A percentile compares a stretch with the other conserved stretches of the same genome.
These are phyloP conservation scores for Cataglyphis livida DNA, from an alignment of 2,888 invertebrate genomes.

Conservation along the genomic window DNA sequence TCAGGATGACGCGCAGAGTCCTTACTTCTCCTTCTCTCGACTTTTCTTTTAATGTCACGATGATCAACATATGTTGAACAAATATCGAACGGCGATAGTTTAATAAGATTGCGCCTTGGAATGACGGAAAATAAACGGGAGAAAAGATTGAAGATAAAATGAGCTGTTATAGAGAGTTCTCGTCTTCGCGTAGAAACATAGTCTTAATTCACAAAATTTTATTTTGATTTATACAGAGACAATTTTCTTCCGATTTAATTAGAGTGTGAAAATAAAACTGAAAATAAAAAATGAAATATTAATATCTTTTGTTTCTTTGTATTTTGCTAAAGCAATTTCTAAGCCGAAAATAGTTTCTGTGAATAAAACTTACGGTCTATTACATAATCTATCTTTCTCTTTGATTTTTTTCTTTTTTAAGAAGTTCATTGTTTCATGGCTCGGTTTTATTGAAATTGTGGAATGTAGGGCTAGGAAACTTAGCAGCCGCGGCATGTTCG, in stretches of 20 bases:
- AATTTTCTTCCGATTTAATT: neutral
- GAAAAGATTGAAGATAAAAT: neutral
- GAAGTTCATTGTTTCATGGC: conserved; percentile 26
- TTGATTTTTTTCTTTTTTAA: conserved; percentile 20
- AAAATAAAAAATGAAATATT: neutral
- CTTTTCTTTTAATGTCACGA: conserved; percentile 14
- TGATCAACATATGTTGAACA: neutral
- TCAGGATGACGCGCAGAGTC: conserved; percentile 41
- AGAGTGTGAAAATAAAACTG: neutral
- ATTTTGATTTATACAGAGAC: neutral
- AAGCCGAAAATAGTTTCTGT: conserved; percentile 16
- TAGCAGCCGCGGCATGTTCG: conserved; percentile 20
- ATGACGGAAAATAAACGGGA: neutral
- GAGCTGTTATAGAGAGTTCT: neutral
- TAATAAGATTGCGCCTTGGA: neutral
- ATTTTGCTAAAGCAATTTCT: neutral
- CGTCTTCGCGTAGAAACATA: neutral
- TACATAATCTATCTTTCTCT: conserved; percentile 18
- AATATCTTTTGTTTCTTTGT: neutral
- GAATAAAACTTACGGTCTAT: conserved; percentile 30
- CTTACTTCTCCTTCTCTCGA: conserved; percentile 35
- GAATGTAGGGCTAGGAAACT: conserved; percentile 14
- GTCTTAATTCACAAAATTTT: neutral
- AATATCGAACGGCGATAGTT: conserved; percentile 6
- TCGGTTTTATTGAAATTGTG: conserved; percentile 39